phyloP scores from a whole-genome alignment of 2,888 invertebrate species.

The Bombylius discolor region DNA sequence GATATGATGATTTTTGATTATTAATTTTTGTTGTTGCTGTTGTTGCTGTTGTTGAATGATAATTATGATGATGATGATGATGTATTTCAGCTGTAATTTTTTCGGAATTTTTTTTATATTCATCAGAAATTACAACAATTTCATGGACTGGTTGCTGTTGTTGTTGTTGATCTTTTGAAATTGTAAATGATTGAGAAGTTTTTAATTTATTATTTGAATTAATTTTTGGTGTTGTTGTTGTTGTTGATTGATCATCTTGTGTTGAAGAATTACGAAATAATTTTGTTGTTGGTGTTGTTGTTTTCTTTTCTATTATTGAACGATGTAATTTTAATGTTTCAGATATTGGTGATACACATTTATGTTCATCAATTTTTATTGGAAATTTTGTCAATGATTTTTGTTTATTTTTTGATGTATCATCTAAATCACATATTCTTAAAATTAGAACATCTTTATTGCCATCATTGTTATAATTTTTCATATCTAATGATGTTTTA shows the following conservation, averaged over 20 bases:
- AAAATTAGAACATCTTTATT: conserved; percentile 15
- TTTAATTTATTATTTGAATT: not conserved
- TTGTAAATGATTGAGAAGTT: not conserved
- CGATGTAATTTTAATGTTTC: too few relatives aligned
- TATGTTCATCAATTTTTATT: too few relatives aligned
- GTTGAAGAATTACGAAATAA: too few relatives aligned
- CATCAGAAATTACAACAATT: conserved; percentile 12
- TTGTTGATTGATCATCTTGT: not conserved
- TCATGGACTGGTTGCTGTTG: conserved; percentile 2
- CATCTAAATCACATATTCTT: conserved; percentile 16
- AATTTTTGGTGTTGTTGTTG: not conserved
- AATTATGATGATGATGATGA: too few relatives aligned
- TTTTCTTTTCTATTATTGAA: too few relatives aligned
- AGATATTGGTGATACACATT: too few relatives aligned
- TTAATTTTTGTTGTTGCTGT: too few relatives aligned
- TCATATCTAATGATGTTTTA: conserved; percentile 4
- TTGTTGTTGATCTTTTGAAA: not conserved
- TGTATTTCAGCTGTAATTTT: conserved; percentile 3
- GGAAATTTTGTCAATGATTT: too few relatives aligned
- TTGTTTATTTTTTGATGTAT: conserved; percentile 6
- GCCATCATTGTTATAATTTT: conserved; percentile 5
- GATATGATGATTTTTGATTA: too few relatives aligned
- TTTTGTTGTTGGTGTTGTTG: too few relatives aligned
- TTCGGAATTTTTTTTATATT: conserved; percentile 12
- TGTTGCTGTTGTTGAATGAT: too few relatives aligned